phyloP scores from a whole-genome alignment of 2,888 invertebrate genomes.

The Lacanobia wlatinum region DNA sequence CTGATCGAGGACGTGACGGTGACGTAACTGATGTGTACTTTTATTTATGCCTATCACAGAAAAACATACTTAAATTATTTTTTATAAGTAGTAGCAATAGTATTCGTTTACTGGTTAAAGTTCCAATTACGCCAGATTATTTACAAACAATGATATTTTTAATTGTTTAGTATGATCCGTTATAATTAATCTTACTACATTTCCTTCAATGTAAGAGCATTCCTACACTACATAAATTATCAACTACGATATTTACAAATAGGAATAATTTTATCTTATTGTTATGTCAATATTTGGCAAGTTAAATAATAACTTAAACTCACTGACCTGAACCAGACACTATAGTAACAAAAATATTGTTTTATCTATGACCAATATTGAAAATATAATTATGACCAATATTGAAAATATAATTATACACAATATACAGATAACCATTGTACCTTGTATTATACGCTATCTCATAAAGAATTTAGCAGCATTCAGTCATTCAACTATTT shows the following conservation, averaged over 20 bases:
- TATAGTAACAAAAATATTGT: not conserved
- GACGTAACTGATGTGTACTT: not conserved
- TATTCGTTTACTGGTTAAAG: not conserved
- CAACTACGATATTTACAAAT: constrained; percentile 22
- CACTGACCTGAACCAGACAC: not conserved
- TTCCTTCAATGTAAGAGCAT: not conserved
- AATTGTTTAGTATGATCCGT: not conserved
- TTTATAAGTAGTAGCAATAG: not conserved
- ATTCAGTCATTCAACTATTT: not conserved
- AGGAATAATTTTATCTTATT: not conserved
- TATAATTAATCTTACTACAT: not conserved
- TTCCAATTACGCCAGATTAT: not conserved
- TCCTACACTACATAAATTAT: not conserved
- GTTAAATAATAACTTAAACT: not conserved
- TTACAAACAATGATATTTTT: constrained; percentile 6
- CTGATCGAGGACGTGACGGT: too few relatives aligned
- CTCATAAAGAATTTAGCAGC: not conserved
- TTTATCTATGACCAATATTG: not conserved
- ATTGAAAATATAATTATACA: not conserved
- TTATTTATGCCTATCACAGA: constrained; percentile 22
- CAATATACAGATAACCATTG: not conserved
- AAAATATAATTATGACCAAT: not conserved
- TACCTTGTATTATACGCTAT: not conserved
- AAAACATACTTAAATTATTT: not conserved
- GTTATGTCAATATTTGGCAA: constrained; percentile 2